These are phyloP conservation scores for Goniozus legneri DNA, from an alignment of 1,140 invertebrate genomes.

Conservation along the genomic window DNA sequence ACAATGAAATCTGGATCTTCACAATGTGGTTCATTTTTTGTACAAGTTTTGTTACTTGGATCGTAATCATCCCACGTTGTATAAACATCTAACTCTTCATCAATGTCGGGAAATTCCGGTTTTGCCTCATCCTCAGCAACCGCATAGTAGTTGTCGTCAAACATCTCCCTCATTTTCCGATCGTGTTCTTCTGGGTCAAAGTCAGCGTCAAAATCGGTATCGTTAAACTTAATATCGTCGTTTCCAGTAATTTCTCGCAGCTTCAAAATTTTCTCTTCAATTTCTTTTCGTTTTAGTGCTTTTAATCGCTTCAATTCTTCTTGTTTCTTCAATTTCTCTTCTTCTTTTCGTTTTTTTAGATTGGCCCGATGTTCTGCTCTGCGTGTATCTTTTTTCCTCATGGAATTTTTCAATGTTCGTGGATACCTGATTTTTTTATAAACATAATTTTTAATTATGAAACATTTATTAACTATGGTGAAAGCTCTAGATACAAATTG, in stretches of 20 bases:
- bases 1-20: constrained; percentile 82
- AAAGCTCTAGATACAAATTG: too few species aligned
- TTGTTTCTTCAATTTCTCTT: constrained; percentile 78
- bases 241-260: constrained; percentile 85
- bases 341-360: constrained; percentile 71
- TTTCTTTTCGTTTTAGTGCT: constrained; percentile 85
- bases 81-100: constrained; percentile 69
- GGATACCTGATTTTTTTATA: constrained; percentile 63
- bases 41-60: constrained; percentile 34
- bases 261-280: constrained; percentile 82
- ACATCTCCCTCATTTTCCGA: constrained; percentile 79
- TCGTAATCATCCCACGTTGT: constrained; percentile 75
- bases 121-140: constrained; percentile 69
- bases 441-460: constrained; percentile 1
- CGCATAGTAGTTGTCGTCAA: constrained; percentile 84
- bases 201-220: constrained; percentile 74
- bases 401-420: constrained; percentile 77
- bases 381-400: constrained; percentile 76
- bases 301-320: constrained; percentile 86
- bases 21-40: constrained; percentile 58
- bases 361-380: constrained; percentile 76
- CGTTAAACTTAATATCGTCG: constrained; percentile 58
- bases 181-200: constrained; percentile 92
- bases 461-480: not conserved
- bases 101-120: constrained; percentile 77